Conservation (phyloP, 2,113 vertebrate genomes). For the Gymnorhina tibicen region DNA sequence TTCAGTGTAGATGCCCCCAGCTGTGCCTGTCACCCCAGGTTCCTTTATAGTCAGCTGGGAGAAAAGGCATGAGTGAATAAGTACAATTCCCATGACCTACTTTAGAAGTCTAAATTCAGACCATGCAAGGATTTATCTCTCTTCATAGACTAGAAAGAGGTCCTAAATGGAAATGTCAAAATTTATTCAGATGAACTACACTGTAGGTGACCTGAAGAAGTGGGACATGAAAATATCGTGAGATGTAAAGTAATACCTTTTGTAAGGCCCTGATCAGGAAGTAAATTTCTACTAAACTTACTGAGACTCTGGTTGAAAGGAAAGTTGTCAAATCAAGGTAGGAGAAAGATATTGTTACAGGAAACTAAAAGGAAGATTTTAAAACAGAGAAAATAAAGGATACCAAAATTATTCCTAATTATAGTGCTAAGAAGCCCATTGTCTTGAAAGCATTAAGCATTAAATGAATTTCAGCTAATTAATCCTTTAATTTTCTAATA, state of each 20-base stretch:
- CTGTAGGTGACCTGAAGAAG: not conserved
- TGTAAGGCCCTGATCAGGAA: not conserved
- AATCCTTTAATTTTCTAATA: not conserved
- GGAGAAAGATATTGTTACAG: not conserved
- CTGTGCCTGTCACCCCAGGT: not conserved
- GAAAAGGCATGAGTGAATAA: not conserved
- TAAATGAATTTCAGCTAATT: not conserved
- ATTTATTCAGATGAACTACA: not conserved
- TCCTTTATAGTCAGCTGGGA: conserved; percentile 13
- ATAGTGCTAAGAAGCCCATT: not conserved
- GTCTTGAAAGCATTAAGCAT: not conserved
- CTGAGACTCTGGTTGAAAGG: not conserved
- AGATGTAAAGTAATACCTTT: not conserved
- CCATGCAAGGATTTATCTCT: not conserved
- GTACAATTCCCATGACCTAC: conserved; percentile 26
- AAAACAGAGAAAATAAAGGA: not conserved
- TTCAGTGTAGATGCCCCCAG: not conserved
- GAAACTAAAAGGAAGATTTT: not conserved
- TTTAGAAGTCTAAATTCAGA: conserved; percentile 36
- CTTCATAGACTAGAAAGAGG: not conserved
- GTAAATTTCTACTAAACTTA: not conserved
- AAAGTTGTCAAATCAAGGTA: not conserved
- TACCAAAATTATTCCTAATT: not conserved
- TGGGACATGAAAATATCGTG: not conserved
- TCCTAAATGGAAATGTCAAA: not conserved